Evolutionary conservation across 1,140 invertebrate genomes (phyloP), one percentile per base, ranked within the genome.

Genomic region (Diabrotica virgifera): DNA sequence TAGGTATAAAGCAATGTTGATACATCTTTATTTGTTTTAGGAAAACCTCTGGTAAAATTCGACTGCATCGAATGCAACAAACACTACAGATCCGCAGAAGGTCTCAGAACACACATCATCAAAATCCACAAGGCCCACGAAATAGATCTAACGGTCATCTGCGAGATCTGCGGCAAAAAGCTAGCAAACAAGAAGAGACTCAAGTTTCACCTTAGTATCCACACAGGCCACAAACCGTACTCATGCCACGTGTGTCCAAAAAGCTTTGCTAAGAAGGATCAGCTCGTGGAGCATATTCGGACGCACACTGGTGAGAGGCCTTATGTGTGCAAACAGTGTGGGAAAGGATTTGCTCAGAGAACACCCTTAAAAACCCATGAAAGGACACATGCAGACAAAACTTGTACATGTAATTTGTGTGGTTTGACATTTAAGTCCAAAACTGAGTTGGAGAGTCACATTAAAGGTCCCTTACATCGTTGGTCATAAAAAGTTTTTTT

Each of bases 121-220:
- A 72, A 71, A 35, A 71, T 71, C 13, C 75, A 76, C 61, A 72
- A 71, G 35, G 68, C 64, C 9, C 13, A 52, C 52, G 71, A 69
- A 1, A 65, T 63, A 40, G 64, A 72, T 12, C 40, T 63, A 8
- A 70, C 67, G 40, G 84, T 84, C 9, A 52, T 86, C 0, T 90
- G 88, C 77, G 85, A 87, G 70, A 85, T 91, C 36, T 93, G 92
- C 77, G 86, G 86, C n/a, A 94, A 95, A 80, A 86, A 88, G 61
- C 85, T 96, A 52, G 85, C 86, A 36, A 86, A 82, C 52, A 82
- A 84, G 2, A 87, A 89, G 56, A 87, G 89, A 62, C 79, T 90
- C 60, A 89, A 88, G 75, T 87, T 88, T 70, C 88, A 90, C 69
- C 76, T 85, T 37, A 78, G 87, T 24, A 89, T 89, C 13, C 89